Evolutionary conservation across 2,888 invertebrate species (phyloP).

Genomic region (Epinotia brunnichana): DNA sequence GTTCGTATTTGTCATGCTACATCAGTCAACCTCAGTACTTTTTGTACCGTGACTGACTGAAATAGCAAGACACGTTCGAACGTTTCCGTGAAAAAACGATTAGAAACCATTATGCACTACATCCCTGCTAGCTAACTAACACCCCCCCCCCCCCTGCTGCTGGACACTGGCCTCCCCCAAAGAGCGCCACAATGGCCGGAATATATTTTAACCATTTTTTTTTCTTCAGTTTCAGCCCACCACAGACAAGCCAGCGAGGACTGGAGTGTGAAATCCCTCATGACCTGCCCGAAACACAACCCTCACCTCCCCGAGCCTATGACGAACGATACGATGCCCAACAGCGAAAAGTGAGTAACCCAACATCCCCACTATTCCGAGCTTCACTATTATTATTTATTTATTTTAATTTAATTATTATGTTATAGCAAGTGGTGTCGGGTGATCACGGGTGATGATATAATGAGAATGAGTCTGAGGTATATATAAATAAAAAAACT

Average conservation of each 20-base stretch:
- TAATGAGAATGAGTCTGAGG: conserved; percentile 91
- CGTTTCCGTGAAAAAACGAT: too few species aligned
- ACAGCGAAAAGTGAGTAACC: conserved; percentile 78
- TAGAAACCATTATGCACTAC: too few species aligned
- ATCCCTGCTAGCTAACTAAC: too few species aligned
- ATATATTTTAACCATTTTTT: too few species aligned
- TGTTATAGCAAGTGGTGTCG: conserved; percentile 83
- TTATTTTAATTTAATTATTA: conserved; percentile 47
- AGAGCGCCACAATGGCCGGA: too few species aligned
- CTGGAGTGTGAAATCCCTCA: conserved; percentile 89
- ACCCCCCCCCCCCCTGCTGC: too few species aligned
- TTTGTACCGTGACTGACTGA: too few species aligned
- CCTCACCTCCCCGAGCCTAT: conserved; percentile 61
- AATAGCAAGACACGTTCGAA: too few species aligned
- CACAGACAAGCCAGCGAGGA: conserved; percentile 80
- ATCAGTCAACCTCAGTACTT: too few species aligned
- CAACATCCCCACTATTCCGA: conserved; percentile 28
- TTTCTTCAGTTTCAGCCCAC: conserved; percentile 59
- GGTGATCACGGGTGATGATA: conserved; percentile 88
- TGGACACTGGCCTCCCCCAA: too few species aligned
- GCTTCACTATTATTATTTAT: conserved; percentile 45
- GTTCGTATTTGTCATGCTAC: too few species aligned
- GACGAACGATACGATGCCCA: conserved; percentile 70
- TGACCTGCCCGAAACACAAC: conserved; percentile 87
- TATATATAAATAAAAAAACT: conserved; percentile 62